Evolutionary conservation across 1,140 invertebrate species (phyloP), one percentile per base, ranked within the genome.

Genomic region (Seison nebaliae): DNA sequence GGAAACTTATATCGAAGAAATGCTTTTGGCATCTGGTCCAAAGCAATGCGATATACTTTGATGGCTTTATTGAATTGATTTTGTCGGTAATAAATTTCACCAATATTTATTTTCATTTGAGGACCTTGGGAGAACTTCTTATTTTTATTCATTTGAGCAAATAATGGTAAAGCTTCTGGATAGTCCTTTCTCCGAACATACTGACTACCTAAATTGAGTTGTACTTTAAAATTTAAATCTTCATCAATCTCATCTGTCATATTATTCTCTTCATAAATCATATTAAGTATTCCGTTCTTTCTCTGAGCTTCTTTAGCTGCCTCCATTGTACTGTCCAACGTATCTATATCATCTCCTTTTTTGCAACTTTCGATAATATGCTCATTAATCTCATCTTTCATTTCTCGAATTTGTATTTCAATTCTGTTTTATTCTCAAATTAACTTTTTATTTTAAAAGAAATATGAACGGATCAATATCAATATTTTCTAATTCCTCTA

Each of bases 41-140:
- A 62, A 8, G 83, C 81, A 81, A 88, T 91, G 48, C 79, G 67
- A 52, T 91, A 93, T 65, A 88, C 75, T 63, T 98, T 98, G 30
- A 96, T 72, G 4, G 88, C 86, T 62, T 88, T 83, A 12, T 73
- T 70, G 49, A 76, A 79, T 49, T 93, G 77, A 20, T 77, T 78
- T 65, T 86, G 76, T 56, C 76, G 75, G 45, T 78, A 81, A 57
- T 88, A 83, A 51, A 94, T 86, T 53, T 94, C 94, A 2, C 83
- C 88, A 73, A 96, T 93, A 51, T 96, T 96, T 0, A 93, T 40
- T 23, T 86, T 86, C 0, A 96, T 58, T 44, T 83, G 68, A 49
- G 80, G 74, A 54, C 47, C 39, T 45, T 51, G 45, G 28, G 36
- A 59, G 42, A 59, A 60, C 47, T 52, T 51, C 45, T 59, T 61